Base-by-base conservation (phyloP, 2,888 invertebrate species). In the Aquatica leii region DNA sequence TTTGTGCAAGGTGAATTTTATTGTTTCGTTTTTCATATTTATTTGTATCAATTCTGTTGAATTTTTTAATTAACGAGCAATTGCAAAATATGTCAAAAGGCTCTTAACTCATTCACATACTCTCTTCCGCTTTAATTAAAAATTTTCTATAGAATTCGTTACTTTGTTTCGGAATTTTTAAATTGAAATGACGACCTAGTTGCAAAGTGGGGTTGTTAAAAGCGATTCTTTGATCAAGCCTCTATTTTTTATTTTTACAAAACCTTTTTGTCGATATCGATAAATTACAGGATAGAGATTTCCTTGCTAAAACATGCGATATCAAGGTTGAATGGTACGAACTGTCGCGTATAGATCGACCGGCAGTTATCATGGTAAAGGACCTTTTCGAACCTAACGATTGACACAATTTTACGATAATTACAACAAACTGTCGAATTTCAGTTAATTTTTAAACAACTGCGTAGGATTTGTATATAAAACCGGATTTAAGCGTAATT, bases 261-360 rank as follows among this genome's bases (percentile, higher is more conserved):
- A 62, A 58, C 54, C 41, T 20, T 48, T 57, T 46, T 35, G 15
- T 51, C 54, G 57, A 65, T 56, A 41, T 65, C 65, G 35, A 65
- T 65, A 61, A 65, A 65, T 65, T 60, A 53, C 60, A 48, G 60
- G 50, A 63, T 18, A 53, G 57, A 50, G 56, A 51, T 60, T 60
- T 53, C 49, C 46, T 54, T 58, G 61, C 49, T 43, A 65, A 65
- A 53, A 53, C 65, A 65, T 60, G 65, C 57, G 57, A 63, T 63
- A 60, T 60, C 65, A 65, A 60, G 56, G 65, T 58, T 65, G 61
- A 58, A 55, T 65, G 65, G 65, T 58, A 62, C 65, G 61, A 53
- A 41, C 59, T 62, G 59, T 59, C 65, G 54, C 49, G 50, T 37
- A 61, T 41, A 60, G 65, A 65, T 65, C 65, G 65, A 65, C 65